phyloP scores from a whole-genome alignment of 2,797 vertebrate species.

The Tachyglossus aculeatus region DNA sequence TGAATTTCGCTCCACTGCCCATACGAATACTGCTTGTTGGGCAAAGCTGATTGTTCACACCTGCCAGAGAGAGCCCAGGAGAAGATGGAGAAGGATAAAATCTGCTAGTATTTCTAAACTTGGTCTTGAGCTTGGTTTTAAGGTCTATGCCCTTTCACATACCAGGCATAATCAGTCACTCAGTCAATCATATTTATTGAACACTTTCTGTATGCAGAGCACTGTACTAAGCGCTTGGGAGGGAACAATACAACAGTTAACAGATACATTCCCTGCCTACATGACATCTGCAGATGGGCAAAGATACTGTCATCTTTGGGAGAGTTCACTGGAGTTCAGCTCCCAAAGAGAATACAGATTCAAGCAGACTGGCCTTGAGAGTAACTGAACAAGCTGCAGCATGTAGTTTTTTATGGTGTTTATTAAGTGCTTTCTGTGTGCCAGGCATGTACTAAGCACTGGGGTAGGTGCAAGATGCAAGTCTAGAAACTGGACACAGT shows the following conservation, averaged over 20 bases:
- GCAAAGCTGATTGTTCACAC: neutral
- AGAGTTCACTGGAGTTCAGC: too few species aligned
- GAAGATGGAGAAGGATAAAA: accelerated
- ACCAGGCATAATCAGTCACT: neutral
- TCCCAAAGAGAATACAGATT: too few species aligned
- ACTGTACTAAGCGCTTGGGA: too few species aligned
- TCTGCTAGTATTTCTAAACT: neutral
- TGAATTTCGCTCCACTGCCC: neutral
- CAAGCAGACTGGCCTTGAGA: too few species aligned
- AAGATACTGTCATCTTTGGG: too few species aligned
- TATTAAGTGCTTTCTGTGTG: neutral
- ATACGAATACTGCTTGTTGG: neutral
- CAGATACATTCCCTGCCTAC: too few species aligned
- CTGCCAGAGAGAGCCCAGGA: neutral
- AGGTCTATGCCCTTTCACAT: neutral
- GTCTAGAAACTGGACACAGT: too few species aligned
- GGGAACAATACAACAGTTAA: too few species aligned
- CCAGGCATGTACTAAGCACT: neutral
- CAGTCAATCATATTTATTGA: neutral
- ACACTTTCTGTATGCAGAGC: neutral
- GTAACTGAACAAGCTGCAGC: too few species aligned
- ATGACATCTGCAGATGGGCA: too few species aligned
- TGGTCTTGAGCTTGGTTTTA: neutral
- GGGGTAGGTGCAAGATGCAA: too few species aligned
- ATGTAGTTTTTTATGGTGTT: too few species aligned